Percentiles rank a stretch among this genome's conserved stretches.
Conservation (phyloP, 2,797 vertebrate species). For the Pachyuromys duprasi region DNA sequence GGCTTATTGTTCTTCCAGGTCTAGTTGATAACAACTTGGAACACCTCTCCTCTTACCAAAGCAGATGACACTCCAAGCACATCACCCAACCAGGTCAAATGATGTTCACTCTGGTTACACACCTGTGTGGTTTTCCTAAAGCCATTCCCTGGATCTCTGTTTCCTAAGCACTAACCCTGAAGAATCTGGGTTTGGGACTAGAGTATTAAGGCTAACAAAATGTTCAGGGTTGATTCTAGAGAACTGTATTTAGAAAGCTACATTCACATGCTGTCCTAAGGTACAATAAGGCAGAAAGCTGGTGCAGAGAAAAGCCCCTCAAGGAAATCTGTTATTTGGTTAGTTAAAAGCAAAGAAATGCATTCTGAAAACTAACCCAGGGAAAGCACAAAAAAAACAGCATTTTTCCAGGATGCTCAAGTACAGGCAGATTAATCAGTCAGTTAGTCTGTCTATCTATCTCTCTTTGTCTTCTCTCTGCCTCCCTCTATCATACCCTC, state of each 20-base stretch:
- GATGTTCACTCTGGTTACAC: background rate
- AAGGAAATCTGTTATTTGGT: conserved; percentile 35
- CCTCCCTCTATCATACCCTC: background rate
- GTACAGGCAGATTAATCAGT: background rate
- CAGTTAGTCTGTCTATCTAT: background rate
- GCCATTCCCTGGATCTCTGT: conserved; percentile 17
- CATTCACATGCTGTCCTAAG: background rate
- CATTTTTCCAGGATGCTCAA: conserved; percentile 75
- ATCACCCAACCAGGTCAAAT: background rate
- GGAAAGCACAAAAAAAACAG: conserved; percentile 47
- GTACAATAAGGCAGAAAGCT: conserved; percentile 5
- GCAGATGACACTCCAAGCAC: background rate
- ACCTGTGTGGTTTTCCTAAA: conserved; percentile 34
- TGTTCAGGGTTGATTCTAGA: conserved; percentile 46
- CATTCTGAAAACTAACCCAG: conserved; percentile 62
- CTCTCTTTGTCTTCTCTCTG: background rate
- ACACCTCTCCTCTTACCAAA: background rate
- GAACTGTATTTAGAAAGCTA: background rate
- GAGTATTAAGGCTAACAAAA: conserved; percentile 62
- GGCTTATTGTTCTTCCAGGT: background rate
- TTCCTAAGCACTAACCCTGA: conserved; percentile 55
- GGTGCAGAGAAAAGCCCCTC: conserved; percentile 61
- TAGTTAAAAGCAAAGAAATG: conserved; percentile 74
- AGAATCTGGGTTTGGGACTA: conserved; percentile 56
- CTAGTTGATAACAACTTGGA: background rate